A percentile compares a stretch with the other conserved stretches of the same genome.
Evolutionary conservation across 2,113 vertebrate genomes (phyloP).

Genomic region (Nerophis ophidion): DNA sequence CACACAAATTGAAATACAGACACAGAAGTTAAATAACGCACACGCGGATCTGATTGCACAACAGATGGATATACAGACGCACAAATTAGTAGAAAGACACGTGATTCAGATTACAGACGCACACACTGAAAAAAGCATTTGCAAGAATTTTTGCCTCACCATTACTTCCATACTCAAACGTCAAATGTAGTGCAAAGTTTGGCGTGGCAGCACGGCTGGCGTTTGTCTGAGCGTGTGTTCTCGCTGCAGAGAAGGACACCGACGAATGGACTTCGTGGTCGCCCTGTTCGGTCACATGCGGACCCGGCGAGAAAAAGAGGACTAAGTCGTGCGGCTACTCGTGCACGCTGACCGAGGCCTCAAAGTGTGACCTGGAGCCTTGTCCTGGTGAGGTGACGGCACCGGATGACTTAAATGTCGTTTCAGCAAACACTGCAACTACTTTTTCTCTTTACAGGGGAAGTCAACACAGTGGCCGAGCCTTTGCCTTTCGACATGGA

Average conservation of each 20-base stretch:
- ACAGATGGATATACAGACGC: too few species aligned
- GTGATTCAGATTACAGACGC: too few species aligned
- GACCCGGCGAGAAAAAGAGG: slow-evolving; percentile 79
- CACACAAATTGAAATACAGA: too few species aligned
- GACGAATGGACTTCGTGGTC: slow-evolving; percentile 89
- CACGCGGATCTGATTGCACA: too few species aligned
- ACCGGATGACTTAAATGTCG: background rate
- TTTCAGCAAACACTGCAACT: background rate
- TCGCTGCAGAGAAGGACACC: slow-evolving; percentile 70
- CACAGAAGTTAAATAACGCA: too few species aligned
- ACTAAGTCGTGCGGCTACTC: slow-evolving; percentile 81
- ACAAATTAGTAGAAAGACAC: too few species aligned
- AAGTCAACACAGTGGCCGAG: slow-evolving; percentile 63
- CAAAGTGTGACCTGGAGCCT: slow-evolving; percentile 73
- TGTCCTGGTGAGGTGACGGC: slow-evolving; percentile 75
- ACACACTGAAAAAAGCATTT: too few species aligned
- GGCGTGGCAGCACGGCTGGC: background rate
- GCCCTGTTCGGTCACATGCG: slow-evolving; percentile 81
- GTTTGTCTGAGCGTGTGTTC: slow-evolving; percentile 3
- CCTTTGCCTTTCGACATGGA: slow-evolving; percentile 72
- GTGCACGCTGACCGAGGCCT: slow-evolving; percentile 81
- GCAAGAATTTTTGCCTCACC: too few species aligned
- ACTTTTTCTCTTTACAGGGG: slow-evolving; percentile 49
- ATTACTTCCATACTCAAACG: background rate
- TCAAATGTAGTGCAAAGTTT: background rate